A percentile compares a stretch with the other conserved stretches of the same genome.
These are phyloP conservation scores for Capra hircus DNA, from an alignment of 2,113 vertebrate species.

Conservation along the genomic window DNA sequence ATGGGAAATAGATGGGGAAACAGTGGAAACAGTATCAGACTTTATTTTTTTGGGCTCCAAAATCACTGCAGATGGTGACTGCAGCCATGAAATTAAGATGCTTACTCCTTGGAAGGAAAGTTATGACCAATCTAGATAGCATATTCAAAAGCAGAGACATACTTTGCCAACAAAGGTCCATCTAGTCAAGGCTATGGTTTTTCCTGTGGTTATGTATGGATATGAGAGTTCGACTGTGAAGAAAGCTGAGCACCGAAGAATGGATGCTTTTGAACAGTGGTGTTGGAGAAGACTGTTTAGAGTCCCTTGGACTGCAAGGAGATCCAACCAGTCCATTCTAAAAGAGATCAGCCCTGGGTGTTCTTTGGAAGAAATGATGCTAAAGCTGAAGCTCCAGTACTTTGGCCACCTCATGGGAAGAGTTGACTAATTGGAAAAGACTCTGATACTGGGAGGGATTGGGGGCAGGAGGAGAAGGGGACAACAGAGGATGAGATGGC, in stretches of 20 bases:
- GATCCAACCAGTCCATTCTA: not conserved
- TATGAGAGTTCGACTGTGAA: not conserved
- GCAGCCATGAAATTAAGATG: not conserved
- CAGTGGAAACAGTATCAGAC: not conserved
- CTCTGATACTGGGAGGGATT: not conserved
- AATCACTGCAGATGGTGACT: not conserved
- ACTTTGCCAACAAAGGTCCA: not conserved
- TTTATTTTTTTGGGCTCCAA: no score
- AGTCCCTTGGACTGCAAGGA: not conserved
- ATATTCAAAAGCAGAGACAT: not conserved
- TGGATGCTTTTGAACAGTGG: not conserved
- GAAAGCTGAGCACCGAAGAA: accelerated
- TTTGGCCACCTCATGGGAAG: not conserved
- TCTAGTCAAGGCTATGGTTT: not conserved
- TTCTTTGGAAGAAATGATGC: not conserved
- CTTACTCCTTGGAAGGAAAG: no score
- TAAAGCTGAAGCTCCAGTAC: not conserved
- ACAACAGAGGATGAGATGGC: not conserved
- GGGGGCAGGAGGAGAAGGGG: not conserved
- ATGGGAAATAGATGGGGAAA: not conserved
- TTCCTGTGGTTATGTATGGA: not conserved
- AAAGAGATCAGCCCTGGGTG: accelerated
- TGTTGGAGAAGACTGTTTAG: not conserved
- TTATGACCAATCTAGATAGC: no score
- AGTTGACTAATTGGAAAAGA: not conserved